Evolutionary conservation across 2,888 invertebrate species (phyloP), one percentile per base, ranked within the genome.

Genomic region (Thyatira batis): DNA sequence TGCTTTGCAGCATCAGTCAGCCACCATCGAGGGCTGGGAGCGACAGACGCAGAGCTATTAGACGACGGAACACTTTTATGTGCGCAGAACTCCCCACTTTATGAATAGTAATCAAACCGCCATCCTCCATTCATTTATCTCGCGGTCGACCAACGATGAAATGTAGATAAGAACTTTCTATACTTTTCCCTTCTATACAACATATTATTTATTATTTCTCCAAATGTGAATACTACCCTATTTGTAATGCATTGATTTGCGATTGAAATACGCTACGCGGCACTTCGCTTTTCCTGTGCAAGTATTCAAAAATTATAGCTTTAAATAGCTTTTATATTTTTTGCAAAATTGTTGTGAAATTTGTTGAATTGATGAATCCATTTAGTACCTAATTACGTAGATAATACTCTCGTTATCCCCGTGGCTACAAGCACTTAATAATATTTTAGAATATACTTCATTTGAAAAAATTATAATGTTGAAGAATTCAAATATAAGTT

Each of bases 61-160:
- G 65, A 60, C 68, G 60, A 63, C 70, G 70, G 69, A 71, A 75
- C 71, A 78, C 76, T 77, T 83, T 82, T 77, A 79, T 78, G 76
- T 76, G 71, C 63, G 57, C 69, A 69, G 67, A 73, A 74, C 77
- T 76, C 76, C 64, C 74, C 80, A 80, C 82, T 85, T 86, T 82
- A 85, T 85, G 82, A 81, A 85, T 84, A 85, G 80, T 86, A 86
- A 87, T 85, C 82, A 85, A 80, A 82, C 77, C 74, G 67, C 76
- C 73, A 71, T 70, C 80, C 74, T 69, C 67, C 73, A 75, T 78
- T 82, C 80, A 84, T 85, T 85, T 82, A 82, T 80, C 76, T 80
- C 71, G 61, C 71, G 65, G 71, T 73, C 78, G 73, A 71, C 80
- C 76, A 74, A 73, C 82, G 82, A 76, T 83, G 80, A 85, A 85